These are phyloP conservation scores for Synchiropus splendidus DNA, from an alignment of 2,113 vertebrate species.

Conservation along the genomic window DNA sequence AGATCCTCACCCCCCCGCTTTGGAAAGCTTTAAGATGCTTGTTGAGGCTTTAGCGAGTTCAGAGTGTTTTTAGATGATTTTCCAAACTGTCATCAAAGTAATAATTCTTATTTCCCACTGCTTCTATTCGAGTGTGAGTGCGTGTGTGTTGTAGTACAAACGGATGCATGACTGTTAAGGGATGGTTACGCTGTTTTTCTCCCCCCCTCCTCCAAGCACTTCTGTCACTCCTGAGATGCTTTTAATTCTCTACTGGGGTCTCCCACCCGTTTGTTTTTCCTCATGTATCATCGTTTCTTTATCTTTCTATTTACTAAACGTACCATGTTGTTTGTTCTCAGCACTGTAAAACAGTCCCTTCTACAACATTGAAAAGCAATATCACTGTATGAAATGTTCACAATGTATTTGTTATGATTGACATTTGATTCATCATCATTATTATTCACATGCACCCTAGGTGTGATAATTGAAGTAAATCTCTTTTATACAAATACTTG, in stretches of 20 bases:
- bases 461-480: conserved; percentile 99
- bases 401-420: conserved; percentile 80
- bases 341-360: conserved; percentile 98
- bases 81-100: conserved; percentile 50
- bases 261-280: conserved; percentile 40
- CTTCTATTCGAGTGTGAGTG: conserved; percentile 42
- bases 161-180: conserved; percentile 65
- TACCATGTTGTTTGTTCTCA: conserved; percentile 84
- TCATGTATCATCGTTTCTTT: conserved; percentile 65
- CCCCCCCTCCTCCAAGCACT: conserved; percentile 35
- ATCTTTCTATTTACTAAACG: conserved; percentile 64
- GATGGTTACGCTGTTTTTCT: conserved; percentile 52
- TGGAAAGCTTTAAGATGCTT: conserved; percentile 65
- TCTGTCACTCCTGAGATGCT: conserved; percentile 57
- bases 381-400: conserved; percentile 98
- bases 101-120: conserved; percentile 56
- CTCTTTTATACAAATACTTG: conserved; percentile 99
- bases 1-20: conserved; percentile 23
- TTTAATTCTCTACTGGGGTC: conserved; percentile 32
- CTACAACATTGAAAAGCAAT: conserved; percentile 99
- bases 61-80: conserved; percentile 40
- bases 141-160: conserved; percentile 59
- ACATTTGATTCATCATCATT: conserved; percentile 86
- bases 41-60: conserved; percentile 60
- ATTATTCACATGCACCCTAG: conserved; percentile 99